Evolutionary conservation across 2,888 invertebrate species (phyloP), one percentile per base, ranked within the genome.

Genomic region (Ligdia adustata): DNA sequence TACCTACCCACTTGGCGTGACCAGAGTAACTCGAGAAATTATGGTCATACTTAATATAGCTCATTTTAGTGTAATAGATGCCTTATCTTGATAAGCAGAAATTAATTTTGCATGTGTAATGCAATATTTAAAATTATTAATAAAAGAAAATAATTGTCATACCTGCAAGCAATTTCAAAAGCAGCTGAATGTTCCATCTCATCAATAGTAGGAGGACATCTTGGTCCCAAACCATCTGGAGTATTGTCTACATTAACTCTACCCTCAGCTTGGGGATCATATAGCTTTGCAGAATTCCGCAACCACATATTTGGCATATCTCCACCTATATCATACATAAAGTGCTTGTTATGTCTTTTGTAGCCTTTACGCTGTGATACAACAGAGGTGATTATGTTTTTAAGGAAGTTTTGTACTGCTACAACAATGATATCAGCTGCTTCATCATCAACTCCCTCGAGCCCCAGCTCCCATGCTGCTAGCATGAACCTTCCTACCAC

Each of bases 381-480:
- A 35, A 97, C 93, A 0, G 95, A 92, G 1, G 94, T 93, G 1
- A 98, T 87, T 5, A 98, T 92, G 71, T 96, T 96, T 74, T 97
- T 97, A 1, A 98, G 90, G 66, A 97, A 95, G 52, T 93, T 92
- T 88, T 94, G 87, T 1, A 96, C 94, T 1, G 97, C 96, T 29
- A 94, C 93, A 24, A 96, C 94, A 34, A 98, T 92, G n/a, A 96
- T 90, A 52, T 95, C 95, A 0, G 96, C 95, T 2, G 96, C 96
- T 54, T 92, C 93, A 66, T 96, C 96, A 52, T 97, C 95, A 2
- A 95, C 95, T 4, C 96, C 96, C 59, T 96, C 94, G 27, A 98
- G 91, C 0, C 96, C 97, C 34, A 93, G 92, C 69, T 98, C 97
- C 97, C 97, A 98, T 3, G 97, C 97, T 2, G 95, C 94, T 5